These are phyloP conservation scores for Sarcophilus harrisii DNA, from an alignment of 2,797 vertebrate genomes.

Conservation along the genomic window DNA sequence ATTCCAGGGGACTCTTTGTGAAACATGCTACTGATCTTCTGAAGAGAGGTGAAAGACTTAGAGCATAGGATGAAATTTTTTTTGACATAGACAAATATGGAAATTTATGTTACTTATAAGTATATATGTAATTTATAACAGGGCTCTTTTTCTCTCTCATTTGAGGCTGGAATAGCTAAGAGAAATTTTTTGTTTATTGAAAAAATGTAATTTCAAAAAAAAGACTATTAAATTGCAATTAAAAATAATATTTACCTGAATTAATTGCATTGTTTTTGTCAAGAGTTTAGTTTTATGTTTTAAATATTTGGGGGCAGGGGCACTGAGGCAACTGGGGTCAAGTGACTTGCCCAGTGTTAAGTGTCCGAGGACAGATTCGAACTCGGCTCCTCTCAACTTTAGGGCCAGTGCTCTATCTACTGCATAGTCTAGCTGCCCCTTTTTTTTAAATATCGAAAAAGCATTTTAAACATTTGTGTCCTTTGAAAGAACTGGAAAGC, in stretches of 20 bases:
- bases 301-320: slow-evolving; percentile 34
- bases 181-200: neutral
- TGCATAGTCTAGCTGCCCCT: too few relatives aligned
- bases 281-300: slow-evolving; percentile 66
- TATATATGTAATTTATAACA: neutral
- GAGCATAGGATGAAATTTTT: neutral
- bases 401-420: too few relatives aligned
- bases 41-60: neutral
- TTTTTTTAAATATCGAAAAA: slow-evolving; percentile 48
- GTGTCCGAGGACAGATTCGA: too few relatives aligned
- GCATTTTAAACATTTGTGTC: slow-evolving; percentile 64
- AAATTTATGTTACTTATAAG: neutral
- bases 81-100: neutral
- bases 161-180: neutral
- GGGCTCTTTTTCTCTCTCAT: neutral
- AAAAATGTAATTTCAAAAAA: neutral
- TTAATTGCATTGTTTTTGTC: slow-evolving; percentile 74
- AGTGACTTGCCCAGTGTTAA: too few relatives aligned
- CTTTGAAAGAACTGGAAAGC: slow-evolving; percentile 66
- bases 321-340: too few relatives aligned
- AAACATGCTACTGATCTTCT: neutral
- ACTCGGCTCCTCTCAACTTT: too few relatives aligned
- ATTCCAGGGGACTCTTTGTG: neutral
- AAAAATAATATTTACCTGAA: slow-evolving; percentile 72
- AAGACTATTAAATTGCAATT: slow-evolving; percentile 59